A percentile compares a stretch with the other conserved stretches of the same genome.
phyloP scores from a whole-genome alignment of 2,797 vertebrate species.

The Thripadectes ignobilis region DNA sequence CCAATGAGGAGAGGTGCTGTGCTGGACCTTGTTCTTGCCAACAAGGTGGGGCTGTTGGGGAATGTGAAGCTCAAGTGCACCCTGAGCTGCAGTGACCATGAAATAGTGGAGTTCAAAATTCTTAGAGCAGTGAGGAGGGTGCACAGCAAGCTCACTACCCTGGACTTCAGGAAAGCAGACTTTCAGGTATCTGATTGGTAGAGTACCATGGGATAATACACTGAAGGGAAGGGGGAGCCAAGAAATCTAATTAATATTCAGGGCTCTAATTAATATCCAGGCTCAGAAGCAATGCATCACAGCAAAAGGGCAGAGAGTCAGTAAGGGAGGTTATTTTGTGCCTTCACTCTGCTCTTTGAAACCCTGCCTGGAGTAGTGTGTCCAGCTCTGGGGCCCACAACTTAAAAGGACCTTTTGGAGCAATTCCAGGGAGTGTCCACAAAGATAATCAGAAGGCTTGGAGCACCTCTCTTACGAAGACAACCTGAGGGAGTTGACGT shows the following conservation, averaged over 20 bases:
- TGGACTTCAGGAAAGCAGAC: not conserved
- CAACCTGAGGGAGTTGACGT: not conserved
- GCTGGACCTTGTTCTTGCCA: not conserved
- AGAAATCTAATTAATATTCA: not conserved
- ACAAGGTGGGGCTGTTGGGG: not conserved
- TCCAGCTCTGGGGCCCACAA: not conserved
- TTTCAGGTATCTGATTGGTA: not conserved
- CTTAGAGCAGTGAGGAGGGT: not conserved
- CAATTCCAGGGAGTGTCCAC: not conserved
- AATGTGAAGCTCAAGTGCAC: not conserved
- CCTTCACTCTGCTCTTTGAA: not conserved
- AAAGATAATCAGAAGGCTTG: not conserved
- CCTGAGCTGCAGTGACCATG: not conserved
- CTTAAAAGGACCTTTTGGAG: not conserved
- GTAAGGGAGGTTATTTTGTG: not conserved
- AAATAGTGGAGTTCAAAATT: not conserved
- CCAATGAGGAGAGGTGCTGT: rapidly evolving
- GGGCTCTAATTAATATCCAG: no score
- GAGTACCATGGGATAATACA: not conserved
- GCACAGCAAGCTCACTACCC: no score
- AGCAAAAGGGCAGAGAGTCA: not conserved
- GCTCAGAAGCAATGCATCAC: not conserved
- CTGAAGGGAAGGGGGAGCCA: not conserved
- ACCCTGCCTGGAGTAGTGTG: not conserved
- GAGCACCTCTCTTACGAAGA: not conserved